Evolutionary conservation across 2,113 vertebrate species (phyloP).

Genomic region (Etheostoma spectabile): DNA sequence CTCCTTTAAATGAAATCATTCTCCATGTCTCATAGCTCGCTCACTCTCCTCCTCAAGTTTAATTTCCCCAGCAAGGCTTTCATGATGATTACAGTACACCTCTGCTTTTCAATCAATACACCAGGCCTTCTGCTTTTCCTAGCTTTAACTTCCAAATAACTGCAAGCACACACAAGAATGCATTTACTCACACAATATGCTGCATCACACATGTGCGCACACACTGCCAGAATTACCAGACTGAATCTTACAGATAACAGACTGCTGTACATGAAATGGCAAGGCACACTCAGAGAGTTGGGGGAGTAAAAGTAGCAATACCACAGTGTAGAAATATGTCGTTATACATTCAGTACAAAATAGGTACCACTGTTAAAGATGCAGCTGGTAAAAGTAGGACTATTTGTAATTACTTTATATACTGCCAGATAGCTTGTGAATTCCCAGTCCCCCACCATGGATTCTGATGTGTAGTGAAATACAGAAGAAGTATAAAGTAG

Average conservation of each 20-base stretch:
- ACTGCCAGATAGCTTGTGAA: background rate
- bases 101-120: constrained; percentile 68
- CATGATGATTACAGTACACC: constrained; percentile 70
- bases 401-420: background rate
- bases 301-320: background rate
- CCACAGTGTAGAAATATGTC: background rate
- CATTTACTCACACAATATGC: background rate
- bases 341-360: background rate
- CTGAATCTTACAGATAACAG: constrained; percentile 29
- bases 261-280: constrained; percentile 21
- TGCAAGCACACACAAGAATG: constrained; percentile 17
- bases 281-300: background rate
- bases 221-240: background rate
- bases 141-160: constrained; percentile 47
- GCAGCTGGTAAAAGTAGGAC: background rate
- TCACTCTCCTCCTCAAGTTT: constrained; percentile 22
- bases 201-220: constrained; percentile 7
- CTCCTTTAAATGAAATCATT: constrained; percentile 64
- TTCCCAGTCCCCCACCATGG: too few relatives aligned
- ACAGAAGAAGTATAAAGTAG: background rate
- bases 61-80: constrained; percentile 69
- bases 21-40: constrained; percentile 37
- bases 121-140: constrained; percentile 28
- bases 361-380: background rate
- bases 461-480: too few relatives aligned